Percentiles rank a stretch among this genome's conserved stretches.
phyloP scores from a whole-genome alignment of 35 echinoderm and acorn worm genomes.

The Eucidaris tribuloides region DNA sequence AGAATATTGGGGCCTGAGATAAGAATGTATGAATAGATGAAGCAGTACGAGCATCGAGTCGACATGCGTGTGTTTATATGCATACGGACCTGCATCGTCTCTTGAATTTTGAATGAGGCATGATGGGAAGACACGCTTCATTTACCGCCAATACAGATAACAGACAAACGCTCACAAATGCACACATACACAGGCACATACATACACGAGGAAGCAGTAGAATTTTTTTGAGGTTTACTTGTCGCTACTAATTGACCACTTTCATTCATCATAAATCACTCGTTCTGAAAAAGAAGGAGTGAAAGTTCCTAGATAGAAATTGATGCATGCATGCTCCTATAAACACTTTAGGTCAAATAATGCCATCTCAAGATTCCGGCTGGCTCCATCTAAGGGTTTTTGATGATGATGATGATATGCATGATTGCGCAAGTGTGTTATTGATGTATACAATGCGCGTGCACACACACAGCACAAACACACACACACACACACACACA shows the following conservation, averaged over 20 bases:
- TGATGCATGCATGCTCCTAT: slow-evolving; percentile 5
- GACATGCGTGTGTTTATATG: not conserved
- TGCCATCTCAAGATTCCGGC: too few relatives aligned
- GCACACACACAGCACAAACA: too few relatives aligned
- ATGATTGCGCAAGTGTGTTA: too few relatives aligned
- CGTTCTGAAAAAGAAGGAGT: slow-evolving; percentile 25
- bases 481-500: slow-evolving; percentile 15
- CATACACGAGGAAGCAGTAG: too few relatives aligned
- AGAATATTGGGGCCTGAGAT: slow-evolving; percentile 20
- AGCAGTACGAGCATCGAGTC: not conserved
- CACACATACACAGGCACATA: too few relatives aligned
- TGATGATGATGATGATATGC: not conserved
- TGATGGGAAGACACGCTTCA: slow-evolving; percentile 20
- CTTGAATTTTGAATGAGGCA: slow-evolving; percentile 34
- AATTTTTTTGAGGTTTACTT: slow-evolving; percentile 14
- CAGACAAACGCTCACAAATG: too few relatives aligned
- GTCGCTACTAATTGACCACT: slow-evolving; percentile 25
- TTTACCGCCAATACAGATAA: too few relatives aligned
- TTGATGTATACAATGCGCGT: too few relatives aligned
- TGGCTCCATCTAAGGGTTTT: too few relatives aligned
- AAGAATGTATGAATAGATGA: not conserved
- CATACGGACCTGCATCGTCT: slow-evolving; percentile 20
- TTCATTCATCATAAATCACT: slow-evolving; percentile 29
- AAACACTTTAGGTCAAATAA: slow-evolving; percentile 30
- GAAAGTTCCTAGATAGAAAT: not conserved